Percentiles rank a stretch among this genome's conserved stretches.
Conservation (phyloP, 2,113 vertebrate species). For the Onychorhynchus coronatus region DNA sequence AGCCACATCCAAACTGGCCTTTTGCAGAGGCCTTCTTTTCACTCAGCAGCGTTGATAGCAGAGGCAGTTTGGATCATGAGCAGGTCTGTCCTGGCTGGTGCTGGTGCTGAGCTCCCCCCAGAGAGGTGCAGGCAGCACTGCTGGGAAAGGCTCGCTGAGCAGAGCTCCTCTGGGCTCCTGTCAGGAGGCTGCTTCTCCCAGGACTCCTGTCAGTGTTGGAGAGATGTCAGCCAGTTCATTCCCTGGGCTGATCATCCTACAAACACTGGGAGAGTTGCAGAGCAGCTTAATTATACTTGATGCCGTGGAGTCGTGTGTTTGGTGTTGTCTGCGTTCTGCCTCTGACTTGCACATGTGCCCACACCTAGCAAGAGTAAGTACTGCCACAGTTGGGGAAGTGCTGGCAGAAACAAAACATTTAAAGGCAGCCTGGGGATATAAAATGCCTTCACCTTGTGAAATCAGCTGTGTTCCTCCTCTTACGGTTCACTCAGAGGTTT, state of each 20-base stretch:
- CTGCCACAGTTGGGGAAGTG: neutral
- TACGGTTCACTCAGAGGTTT: neutral
- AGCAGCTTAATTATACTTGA: neutral
- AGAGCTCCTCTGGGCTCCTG: neutral
- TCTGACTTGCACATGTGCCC: neutral
- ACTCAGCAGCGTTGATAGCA: neutral
- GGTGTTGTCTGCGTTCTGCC: rapidly evolving
- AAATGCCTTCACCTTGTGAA: neutral
- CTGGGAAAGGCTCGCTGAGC: neutral
- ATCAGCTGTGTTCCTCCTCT: neutral
- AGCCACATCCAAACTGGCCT: neutral
- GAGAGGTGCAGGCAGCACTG: rapidly evolving
- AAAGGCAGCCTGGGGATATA: neutral
- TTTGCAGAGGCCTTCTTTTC: neutral
- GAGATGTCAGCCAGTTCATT: neutral
- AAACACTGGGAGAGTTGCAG: neutral
- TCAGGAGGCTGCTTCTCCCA: neutral
- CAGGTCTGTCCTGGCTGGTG: neutral
- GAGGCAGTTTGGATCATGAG: neutral
- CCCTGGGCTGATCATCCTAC: neutral
- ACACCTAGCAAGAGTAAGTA: no score
- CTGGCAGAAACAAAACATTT: neutral
- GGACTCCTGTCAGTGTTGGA: neutral
- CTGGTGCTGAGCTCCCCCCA: neutral
- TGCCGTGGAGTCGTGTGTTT: rapidly evolving